Evolutionary conservation across 2,888 invertebrate species (phyloP).

Genomic region (Liposcelis brunnea): DNA sequence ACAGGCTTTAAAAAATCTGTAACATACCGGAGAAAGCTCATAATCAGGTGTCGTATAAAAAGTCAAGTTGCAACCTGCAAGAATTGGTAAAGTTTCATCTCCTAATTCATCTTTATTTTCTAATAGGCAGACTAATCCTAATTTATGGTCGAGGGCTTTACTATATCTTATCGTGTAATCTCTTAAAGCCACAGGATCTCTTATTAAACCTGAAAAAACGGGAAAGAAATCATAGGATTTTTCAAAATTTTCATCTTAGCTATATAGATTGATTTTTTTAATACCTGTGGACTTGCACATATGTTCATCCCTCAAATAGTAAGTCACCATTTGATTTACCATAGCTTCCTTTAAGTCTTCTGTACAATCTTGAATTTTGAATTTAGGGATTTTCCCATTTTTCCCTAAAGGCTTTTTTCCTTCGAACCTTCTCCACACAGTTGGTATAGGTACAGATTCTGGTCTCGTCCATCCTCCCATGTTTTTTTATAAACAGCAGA

Average conservation of each 20-base stretch:
- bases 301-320: slow-evolving; percentile 35
- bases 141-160: slow-evolving; percentile 20
- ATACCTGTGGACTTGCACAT: slow-evolving; percentile 30
- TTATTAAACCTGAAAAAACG: slow-evolving; percentile 17
- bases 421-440: slow-evolving; percentile 29
- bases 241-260: too few relatives aligned
- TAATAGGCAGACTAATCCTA: slow-evolving; percentile 24
- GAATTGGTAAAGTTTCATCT: slow-evolving; percentile 19
- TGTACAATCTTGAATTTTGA: slow-evolving; percentile 33
- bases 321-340: slow-evolving; percentile 26
- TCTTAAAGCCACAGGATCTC: slow-evolving; percentile 18
- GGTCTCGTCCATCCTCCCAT: too few relatives aligned
- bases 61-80: slow-evolving; percentile 24
- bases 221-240: too few relatives aligned
- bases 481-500: too few relatives aligned
- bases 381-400: slow-evolving; percentile 25
- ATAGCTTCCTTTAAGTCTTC: slow-evolving; percentile 28
- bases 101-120: slow-evolving; percentile 20
- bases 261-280: too few relatives aligned
- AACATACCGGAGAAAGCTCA: too few relatives aligned
- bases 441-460: slow-evolving; percentile 25
- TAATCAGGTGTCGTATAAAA: too few relatives aligned
- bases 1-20: too few relatives aligned
- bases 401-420: slow-evolving; percentile 19
- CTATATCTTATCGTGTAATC: slow-evolving; percentile 21